Conservation (phyloP, 2,797 vertebrate genomes). For the Esox masquinongy region DNA sequence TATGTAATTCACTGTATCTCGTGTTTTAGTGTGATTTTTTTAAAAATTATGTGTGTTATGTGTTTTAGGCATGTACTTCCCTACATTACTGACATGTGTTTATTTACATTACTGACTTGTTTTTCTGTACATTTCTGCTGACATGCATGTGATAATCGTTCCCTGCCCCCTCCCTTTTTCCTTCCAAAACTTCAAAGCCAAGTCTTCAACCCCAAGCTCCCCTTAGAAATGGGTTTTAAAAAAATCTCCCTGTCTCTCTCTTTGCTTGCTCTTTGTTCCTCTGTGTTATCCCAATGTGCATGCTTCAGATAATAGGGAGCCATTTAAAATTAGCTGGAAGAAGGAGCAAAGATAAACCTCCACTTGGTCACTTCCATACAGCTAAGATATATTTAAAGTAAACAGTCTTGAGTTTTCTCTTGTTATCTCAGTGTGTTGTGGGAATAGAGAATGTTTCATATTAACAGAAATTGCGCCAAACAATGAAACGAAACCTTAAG, state of each 20-base stretch:
- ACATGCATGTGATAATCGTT: not conserved
- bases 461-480: conserved; percentile 8
- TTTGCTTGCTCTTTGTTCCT: conserved; percentile 11
- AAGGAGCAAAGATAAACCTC: not conserved
- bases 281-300: conserved; percentile 22
- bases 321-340: conserved; percentile 23
- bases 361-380: not conserved
- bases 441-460: not conserved
- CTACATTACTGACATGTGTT: too few relatives aligned
- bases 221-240: conserved; percentile 8
- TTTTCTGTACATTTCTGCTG: conserved; percentile 18
- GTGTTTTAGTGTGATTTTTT: too few relatives aligned
- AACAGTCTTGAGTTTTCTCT: not conserved
- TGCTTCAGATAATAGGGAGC: conserved; percentile 24
- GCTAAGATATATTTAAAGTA: not conserved
- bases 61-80: conserved; percentile 3
- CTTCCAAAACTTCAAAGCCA: conserved; percentile 35
- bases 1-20: too few relatives aligned
- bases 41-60: not conserved
- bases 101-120: not conserved
- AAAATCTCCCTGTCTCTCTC: conserved; percentile 1
- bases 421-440: conserved; percentile 6
- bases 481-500: not conserved
- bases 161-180: conserved; percentile 5
- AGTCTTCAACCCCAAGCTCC: conserved; percentile 6